Evolutionary conservation across 2,888 invertebrate species (phyloP).

Genomic region (Gymnocheta viridis): DNA sequence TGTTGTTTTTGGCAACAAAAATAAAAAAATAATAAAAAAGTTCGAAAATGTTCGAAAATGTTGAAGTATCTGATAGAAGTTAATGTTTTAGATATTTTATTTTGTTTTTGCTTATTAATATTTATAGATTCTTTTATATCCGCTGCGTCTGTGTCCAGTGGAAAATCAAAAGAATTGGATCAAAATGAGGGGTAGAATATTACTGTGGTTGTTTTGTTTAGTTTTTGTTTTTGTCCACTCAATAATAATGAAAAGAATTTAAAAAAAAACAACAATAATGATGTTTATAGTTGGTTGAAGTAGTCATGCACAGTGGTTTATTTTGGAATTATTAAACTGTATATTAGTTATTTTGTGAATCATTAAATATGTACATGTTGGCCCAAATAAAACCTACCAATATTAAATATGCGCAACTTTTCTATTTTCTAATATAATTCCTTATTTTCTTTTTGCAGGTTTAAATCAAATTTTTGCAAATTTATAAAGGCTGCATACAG

Average conservation of each 20-base stretch:
- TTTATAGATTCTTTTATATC: background rate
- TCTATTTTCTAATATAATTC: too few relatives aligned
- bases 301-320: background rate
- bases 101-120: conserved; percentile 7
- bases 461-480: too few relatives aligned
- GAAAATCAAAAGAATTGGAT: background rate
- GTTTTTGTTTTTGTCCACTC: background rate
- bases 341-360: too few relatives aligned
- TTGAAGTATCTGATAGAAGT: conserved; percentile 55
- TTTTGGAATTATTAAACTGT: too few relatives aligned
- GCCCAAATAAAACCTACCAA: too few relatives aligned
- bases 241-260: conserved; percentile 49
- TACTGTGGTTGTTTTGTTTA: conserved; percentile 8
- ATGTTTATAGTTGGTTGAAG: conserved; percentile 15
- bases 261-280: conserved; percentile 33
- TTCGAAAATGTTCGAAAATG: conserved; percentile 35
- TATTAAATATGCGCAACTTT: too few relatives aligned
- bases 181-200: background rate
- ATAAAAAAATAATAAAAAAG: background rate
- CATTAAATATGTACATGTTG: too few relatives aligned
- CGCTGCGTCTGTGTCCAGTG: background rate
- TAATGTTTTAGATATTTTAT: conserved; percentile 56
- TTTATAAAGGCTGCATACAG: too few relatives aligned
- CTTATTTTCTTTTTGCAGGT: too few relatives aligned
- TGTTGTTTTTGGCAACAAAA: conserved; percentile 20